These are phyloP conservation scores for Brassicogethes aeneus DNA, from an alignment of 2,888 invertebrate genomes.

Conservation along the genomic window DNA sequence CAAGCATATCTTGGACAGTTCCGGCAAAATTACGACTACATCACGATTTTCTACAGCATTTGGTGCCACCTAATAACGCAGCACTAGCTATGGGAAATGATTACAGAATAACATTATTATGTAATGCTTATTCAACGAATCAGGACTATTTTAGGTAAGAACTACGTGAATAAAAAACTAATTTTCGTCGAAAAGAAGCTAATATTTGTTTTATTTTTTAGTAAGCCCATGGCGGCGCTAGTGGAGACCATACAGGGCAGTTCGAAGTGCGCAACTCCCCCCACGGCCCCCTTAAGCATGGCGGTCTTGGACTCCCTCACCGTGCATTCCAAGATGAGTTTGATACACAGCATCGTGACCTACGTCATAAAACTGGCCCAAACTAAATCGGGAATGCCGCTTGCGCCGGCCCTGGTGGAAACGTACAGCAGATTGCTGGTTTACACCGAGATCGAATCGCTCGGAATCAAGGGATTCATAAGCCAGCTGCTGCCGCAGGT, in stretches of 20 bases:
- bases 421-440: conserved; percentile 88
- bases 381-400: conserved; percentile 71
- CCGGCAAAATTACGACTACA: conserved; percentile 34
- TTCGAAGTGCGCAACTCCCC: conserved; percentile 46
- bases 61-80: conserved; percentile 63
- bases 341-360: conserved; percentile 60
- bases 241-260: conserved; percentile 70
- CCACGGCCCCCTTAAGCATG: conserved; percentile 85
- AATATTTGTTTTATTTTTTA: too few relatives aligned
- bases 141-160: conserved; percentile 74
- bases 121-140: conserved; percentile 93
- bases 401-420: conserved; percentile 88
- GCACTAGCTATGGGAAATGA: conserved; percentile 73
- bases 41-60: conserved; percentile 74
- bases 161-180: too few relatives aligned
- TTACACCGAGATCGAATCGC: conserved; percentile 92
- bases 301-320: conserved; percentile 84
- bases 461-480: conserved; percentile 94
- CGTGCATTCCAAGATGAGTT: conserved; percentile 90
- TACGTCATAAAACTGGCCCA: conserved; percentile 87
- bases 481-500: conserved; percentile 86
- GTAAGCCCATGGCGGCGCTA: conserved; percentile 84
- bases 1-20: conserved; percentile 30
- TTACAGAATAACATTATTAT: conserved; percentile 82
- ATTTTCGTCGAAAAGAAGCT: too few relatives aligned